phyloP scores from a whole-genome alignment of 2,888 invertebrate genomes.

The Macrophya alboannulata region DNA sequence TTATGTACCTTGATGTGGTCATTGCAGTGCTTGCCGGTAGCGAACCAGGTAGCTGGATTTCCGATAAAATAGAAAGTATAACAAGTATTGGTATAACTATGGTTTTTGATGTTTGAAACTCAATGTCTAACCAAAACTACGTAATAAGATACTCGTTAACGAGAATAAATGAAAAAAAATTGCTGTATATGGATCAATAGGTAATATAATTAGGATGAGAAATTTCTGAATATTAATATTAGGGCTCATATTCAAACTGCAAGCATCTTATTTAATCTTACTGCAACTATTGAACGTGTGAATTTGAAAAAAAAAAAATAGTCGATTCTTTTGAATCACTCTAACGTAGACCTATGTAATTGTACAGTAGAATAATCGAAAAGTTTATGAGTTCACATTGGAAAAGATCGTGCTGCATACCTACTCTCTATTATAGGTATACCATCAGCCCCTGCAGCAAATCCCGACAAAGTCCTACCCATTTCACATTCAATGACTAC shows the following conservation, averaged over 20 bases:
- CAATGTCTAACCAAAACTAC: neutral
- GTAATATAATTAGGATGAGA: too few relatives aligned
- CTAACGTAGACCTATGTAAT: too few relatives aligned
- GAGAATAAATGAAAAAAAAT: neutral
- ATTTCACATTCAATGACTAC: constrained; percentile 47
- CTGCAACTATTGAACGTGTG: too few relatives aligned
- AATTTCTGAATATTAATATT: too few relatives aligned
- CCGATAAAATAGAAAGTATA: neutral
- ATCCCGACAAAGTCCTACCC: constrained; percentile 38
- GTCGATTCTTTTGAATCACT: too few relatives aligned
- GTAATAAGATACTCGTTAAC: neutral
- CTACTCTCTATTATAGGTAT: constrained; percentile 17
- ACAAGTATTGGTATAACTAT: neutral
- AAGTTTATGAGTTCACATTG: neutral
- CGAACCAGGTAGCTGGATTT: constrained; percentile 12
- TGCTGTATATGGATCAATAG: too few relatives aligned
- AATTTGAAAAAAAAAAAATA: too few relatives aligned
- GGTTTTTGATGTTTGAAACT: neutral
- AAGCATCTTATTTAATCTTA: too few relatives aligned
- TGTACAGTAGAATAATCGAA: neutral
- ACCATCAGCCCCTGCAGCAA: neutral
- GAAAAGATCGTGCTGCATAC: neutral
- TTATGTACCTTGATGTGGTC: constrained; percentile 7
- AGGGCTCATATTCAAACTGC: too few relatives aligned
- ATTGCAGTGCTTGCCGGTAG: neutral